phyloP scores from a whole-genome alignment of 23 tunicate species.

The Halocynthia aurantium region DNA sequence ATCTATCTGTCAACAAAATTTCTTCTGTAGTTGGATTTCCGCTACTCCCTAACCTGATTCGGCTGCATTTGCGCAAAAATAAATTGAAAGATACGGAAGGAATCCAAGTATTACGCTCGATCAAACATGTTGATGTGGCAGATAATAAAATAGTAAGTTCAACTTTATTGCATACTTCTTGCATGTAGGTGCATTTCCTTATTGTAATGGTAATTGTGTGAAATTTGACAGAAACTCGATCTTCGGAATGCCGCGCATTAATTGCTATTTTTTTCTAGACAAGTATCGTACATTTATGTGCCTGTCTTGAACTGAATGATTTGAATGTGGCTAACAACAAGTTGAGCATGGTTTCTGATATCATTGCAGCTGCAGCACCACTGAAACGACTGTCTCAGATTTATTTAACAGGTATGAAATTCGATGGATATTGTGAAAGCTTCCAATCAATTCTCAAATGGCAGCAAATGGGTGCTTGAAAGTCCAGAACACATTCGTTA shows the following conservation, averaged over 20 bases:
- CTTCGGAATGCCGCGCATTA: too few species aligned
- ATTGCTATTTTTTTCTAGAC: not conserved
- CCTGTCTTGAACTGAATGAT: slow-evolving; percentile 22
- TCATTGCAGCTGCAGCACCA: slow-evolving; percentile 12
- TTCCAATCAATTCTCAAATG: too few species aligned
- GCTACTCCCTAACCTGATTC: slow-evolving; percentile 9
- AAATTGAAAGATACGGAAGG: slow-evolving; percentile 23
- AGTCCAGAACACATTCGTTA: too few species aligned
- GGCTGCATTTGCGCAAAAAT: slow-evolving; percentile 5
- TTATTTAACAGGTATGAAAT: slow-evolving; percentile 2
- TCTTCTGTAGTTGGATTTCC: slow-evolving; percentile 16
- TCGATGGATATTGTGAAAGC: not conserved
- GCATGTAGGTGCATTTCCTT: too few species aligned
- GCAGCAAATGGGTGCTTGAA: too few species aligned
- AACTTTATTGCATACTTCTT: too few species aligned
- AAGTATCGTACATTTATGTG: slow-evolving; percentile 15
- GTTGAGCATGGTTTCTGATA: slow-evolving; percentile 6
- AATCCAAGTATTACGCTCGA: slow-evolving; percentile 24
- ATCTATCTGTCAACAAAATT: slow-evolving; percentile 25
- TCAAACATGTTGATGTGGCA: slow-evolving; percentile 12
- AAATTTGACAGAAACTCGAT: too few species aligned
- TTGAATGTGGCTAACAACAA: slow-evolving; percentile 2
- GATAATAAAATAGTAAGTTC: slow-evolving; percentile 27
- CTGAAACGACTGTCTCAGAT: slow-evolving; percentile 5
- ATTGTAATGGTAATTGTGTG: too few species aligned